phyloP scores from a whole-genome alignment of 2,888 invertebrate species.

The Cheilosia vulpina region DNA sequence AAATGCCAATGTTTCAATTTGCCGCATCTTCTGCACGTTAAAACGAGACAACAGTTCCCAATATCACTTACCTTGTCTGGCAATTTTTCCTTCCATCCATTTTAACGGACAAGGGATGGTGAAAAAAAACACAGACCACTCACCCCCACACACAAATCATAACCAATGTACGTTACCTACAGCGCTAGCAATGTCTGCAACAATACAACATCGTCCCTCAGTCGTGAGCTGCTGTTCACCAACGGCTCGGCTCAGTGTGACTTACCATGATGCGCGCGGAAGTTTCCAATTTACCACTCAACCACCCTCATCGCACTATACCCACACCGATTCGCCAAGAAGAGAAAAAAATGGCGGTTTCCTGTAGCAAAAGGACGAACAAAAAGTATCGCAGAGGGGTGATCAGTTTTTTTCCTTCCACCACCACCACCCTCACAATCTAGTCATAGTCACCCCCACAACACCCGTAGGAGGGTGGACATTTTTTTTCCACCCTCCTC shows the following conservation, averaged over 20 bases:
- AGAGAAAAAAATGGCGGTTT: slow-evolving; percentile 78
- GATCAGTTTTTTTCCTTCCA: slow-evolving; percentile 43
- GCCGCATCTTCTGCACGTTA: slow-evolving; percentile 24
- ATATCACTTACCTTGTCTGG: slow-evolving; percentile 62
- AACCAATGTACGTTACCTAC: slow-evolving; percentile 33
- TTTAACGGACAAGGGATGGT: slow-evolving; percentile 19
- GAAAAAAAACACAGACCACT: slow-evolving; percentile 22
- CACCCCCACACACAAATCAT: slow-evolving; percentile 48
- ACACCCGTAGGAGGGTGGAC: slow-evolving; percentile 50
- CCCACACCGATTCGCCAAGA: slow-evolving; percentile 36
- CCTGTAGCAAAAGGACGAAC: slow-evolving; percentile 74
- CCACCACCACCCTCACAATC: slow-evolving; percentile 22
- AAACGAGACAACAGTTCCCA: slow-evolving; percentile 54
- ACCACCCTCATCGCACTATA: slow-evolving; percentile 64
- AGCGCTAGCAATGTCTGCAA: slow-evolving; percentile 53
- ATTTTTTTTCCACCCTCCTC: slow-evolving; percentile 45
- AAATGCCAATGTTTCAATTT: slow-evolving; percentile 49
- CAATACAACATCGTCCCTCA: slow-evolving; percentile 50
- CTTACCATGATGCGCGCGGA: slow-evolving; percentile 74
- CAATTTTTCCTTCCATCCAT: slow-evolving; percentile 27
- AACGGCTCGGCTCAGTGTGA: slow-evolving; percentile 63
- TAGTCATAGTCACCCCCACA: slow-evolving; percentile 9
- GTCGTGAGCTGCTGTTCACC: slow-evolving; percentile 31
- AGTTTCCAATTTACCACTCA: slow-evolving; percentile 77
- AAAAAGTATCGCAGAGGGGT: slow-evolving; percentile 48